Base-by-base conservation (phyloP, 2,888 invertebrate species). In the Aproaerema taeniolella region DNA sequence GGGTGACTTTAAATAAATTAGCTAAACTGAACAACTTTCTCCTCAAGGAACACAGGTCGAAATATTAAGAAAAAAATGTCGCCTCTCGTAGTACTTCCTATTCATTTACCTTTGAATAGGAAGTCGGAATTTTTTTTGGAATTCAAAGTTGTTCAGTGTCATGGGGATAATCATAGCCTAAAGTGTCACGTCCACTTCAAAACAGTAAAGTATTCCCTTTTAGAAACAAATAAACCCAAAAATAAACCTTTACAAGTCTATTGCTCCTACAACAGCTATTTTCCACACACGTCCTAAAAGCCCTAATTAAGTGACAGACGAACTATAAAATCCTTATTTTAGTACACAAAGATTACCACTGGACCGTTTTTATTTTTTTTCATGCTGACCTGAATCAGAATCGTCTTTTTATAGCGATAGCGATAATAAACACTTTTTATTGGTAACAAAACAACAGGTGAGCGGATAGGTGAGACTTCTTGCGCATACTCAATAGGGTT, bases 401-500 rank as follows among this genome's bases (percentile, higher is more conserved):
- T 75, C 48, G 60, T 64, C 56, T 51, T 52, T 67, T 69, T 71
- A 64, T 64, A 54, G 58, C 55, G 47, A 53, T 49, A 52, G 47
- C 49, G 46, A 60, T 65, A 63, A 69, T 68, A 74, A 74, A 75
- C 58, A 54, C 53, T 66, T 76, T 79, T 81, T 74, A 81, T 77
- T 75, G 61, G 62, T 69, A 67, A 73, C 76, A 72, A 69, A 72
- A 66, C 57, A 60, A 64, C 63, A 58, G 61, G 56, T 61, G 65
- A 67, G 55, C 72, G 70, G 72, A 70, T 70, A 72, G 65, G 47
- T 45, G 58, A 43, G 63, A 49, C 48, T 50, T 57, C 45, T 44
- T 45, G 48, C 57, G 81, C 76, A 81, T 82, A 79, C 76, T 48
- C 59, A 82, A 64, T 62, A 69, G 69, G 64, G 66, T 80, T 81